These are phyloP conservation scores for Drosophila kuntzei DNA, from an alignment of 2,888 invertebrate genomes.

Conservation along the genomic window DNA sequence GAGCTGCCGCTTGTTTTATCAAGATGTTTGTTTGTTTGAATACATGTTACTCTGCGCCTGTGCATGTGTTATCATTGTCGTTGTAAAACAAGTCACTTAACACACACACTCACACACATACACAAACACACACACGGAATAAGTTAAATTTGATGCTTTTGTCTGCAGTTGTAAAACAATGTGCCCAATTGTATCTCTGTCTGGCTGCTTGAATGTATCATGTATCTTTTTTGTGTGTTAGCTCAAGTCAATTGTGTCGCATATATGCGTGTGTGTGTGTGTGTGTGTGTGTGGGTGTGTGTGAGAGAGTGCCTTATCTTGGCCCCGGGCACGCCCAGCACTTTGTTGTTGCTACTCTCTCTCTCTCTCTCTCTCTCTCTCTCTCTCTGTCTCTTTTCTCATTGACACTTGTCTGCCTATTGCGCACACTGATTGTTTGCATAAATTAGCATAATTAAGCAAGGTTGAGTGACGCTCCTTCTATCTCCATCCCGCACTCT, in stretches of 20 bases:
- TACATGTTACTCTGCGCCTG: conserved; percentile 20
- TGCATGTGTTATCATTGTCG: conserved; percentile 71
- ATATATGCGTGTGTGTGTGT: conserved; percentile 48
- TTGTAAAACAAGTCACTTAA: conserved; percentile 80
- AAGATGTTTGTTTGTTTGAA: conserved; percentile 50
- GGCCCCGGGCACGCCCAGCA: conserved; percentile 61
- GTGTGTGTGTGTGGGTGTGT: conserved; percentile 33
- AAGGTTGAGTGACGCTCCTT: conserved; percentile 43
- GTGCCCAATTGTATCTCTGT: conserved; percentile 63
- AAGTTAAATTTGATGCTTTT: conserved; percentile 77
- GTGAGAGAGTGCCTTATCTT: conserved; percentile 51
- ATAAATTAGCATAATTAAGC: conserved; percentile 80
- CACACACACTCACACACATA: conserved; percentile 29
- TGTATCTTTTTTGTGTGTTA: conserved; percentile 72
- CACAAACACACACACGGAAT: conserved; percentile 24
- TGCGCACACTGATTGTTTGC: conserved; percentile 77
- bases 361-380: conserved; percentile 15
- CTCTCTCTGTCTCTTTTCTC: conserved; percentile 5
- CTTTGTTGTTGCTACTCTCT: conserved; percentile 31
- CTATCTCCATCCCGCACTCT: neutral
- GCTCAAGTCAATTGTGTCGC: conserved; percentile 74
- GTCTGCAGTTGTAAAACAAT: conserved; percentile 75
- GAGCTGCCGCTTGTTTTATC: conserved; percentile 48
- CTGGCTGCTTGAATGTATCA: conserved; percentile 52
- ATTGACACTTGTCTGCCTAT: conserved; percentile 77